Evolutionary conservation across 1,140 invertebrate species (phyloP), one percentile per base, ranked within the genome.

Genomic region (Akabosia matsudoensis): DNA sequence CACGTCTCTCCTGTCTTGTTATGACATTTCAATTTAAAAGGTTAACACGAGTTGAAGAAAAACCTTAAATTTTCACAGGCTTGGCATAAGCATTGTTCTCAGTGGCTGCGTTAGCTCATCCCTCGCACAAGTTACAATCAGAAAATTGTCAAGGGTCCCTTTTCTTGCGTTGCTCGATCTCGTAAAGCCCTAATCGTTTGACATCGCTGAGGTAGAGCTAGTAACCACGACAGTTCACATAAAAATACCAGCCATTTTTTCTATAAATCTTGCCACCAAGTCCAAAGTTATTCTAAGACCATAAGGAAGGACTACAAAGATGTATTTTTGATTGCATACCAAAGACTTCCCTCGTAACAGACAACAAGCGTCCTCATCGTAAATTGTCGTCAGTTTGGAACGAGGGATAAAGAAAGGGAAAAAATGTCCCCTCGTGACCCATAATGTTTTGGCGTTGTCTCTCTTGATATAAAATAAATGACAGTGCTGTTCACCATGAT

Each of bases 221-320:
- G n/a, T n/a, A n/a, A n/a, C n/a, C n/a, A n/a, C 37, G 37, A 45
- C 37, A 45, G 37, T 18, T 45, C 37, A 45, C 37, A 45, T 45
- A 45, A 45, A 45, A 45, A 45, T 45, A 45, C 18, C 14, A 61
- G 54, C 13, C 54, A 14, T 61, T 24, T 4, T 61, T 13, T 22
- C 54, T n/a, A 67, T 67, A 67, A 67, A 67, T 67, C 61, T 67
- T 67, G 61, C 28, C 61, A 67, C 61, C 61, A 61, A n/a, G n/a
- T n/a, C n/a, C n/a, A 45, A 45, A 45, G 37, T 45, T 18, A 45
- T 45, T 45, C 37, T 18, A 45, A 45, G 37, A 45, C n/a, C n/a
- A 61, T 14, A 61, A 67, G 24, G 31, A 31, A 30, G 24, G 13
- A 61, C 14, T 4, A 16, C 54, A 10, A 22, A n/a, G 4, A 14